phyloP scores from a whole-genome alignment of 2,797 vertebrate species.

The Spinus olivaceus region DNA sequence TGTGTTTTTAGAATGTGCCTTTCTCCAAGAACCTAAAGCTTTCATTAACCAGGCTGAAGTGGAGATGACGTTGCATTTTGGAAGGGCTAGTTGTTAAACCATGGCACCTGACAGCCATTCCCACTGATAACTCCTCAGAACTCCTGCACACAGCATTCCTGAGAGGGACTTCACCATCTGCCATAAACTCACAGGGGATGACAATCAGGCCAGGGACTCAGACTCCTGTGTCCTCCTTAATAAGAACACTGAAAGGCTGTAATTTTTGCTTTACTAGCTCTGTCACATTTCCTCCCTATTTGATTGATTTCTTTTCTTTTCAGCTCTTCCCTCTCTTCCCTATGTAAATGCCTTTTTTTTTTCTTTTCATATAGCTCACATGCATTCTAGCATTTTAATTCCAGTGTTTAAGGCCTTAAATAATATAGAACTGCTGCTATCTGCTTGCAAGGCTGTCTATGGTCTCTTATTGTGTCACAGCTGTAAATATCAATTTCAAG shows the following conservation, averaged over 20 bases:
- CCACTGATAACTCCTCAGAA: not conserved
- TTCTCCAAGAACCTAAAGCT: not conserved
- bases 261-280: not conserved
- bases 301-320: not conserved
- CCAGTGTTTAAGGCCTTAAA: not conserved
- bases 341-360: not conserved
- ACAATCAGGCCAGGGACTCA: not conserved
- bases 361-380: not conserved
- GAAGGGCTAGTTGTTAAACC: not conserved
- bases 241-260: not conserved
- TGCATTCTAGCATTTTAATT: not conserved
- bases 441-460: not conserved
- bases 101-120: not conserved
- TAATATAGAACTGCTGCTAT: not conserved
- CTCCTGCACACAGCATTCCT: not conserved
- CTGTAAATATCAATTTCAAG: conserved; percentile 2
- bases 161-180: not conserved
- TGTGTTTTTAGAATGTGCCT: not conserved
- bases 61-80: not conserved
- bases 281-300: not conserved
- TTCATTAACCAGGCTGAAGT: not conserved
- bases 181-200: not conserved
- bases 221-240: not conserved
- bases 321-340: not conserved
- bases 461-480: accelerated